Percentiles rank a stretch among this genome's conserved stretches.
phyloP scores from a whole-genome alignment of 2,888 invertebrate species.

The Meganola albula region DNA sequence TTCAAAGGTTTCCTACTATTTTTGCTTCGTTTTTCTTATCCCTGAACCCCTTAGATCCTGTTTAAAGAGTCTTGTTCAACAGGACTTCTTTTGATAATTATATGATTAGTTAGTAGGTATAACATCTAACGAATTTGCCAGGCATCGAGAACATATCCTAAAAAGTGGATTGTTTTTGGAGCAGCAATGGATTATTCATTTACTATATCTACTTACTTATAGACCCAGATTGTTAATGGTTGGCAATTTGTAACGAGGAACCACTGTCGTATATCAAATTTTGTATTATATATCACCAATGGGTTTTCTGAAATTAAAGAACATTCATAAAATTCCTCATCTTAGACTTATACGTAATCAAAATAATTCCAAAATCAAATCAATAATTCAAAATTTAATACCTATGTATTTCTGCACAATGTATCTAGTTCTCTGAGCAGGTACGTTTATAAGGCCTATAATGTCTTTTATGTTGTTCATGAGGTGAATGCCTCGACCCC shows the following conservation, averaged over 20 bases:
- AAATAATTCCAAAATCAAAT: conserved; percentile 4
- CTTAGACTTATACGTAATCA: too few relatives aligned
- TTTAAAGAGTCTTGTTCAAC: too few relatives aligned
- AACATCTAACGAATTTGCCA: too few relatives aligned
- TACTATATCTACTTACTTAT: conserved; percentile 85
- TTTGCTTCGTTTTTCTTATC: too few relatives aligned
- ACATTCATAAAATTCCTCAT: too few relatives aligned
- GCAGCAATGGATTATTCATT: too few relatives aligned
- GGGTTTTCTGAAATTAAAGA: conserved; percentile 84
- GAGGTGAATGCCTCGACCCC: conserved; percentile 92
- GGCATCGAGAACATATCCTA: too few relatives aligned
- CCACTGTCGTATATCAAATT: conserved; percentile 98
- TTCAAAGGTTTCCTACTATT: too few relatives aligned
- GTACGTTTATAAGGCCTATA: conserved; percentile 82
- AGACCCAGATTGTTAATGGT: conserved; percentile 94
- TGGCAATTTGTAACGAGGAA: conserved; percentile 94
- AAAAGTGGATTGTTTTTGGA: too few relatives aligned
- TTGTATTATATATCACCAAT: conserved; percentile 91
- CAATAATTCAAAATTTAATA: conserved; percentile 43
- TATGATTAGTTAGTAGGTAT: too few relatives aligned
- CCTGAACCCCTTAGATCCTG: too few relatives aligned
- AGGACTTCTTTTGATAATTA: too few relatives aligned
- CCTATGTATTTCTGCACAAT: conserved; percentile 98
- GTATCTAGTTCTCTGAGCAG: conserved; percentile 85
- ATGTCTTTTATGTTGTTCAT: conserved; percentile 93